A percentile compares a stretch with the other conserved stretches of the same genome.
phyloP scores from a whole-genome alignment of 2,888 invertebrate genomes.

The Cephus pygmeus region DNA sequence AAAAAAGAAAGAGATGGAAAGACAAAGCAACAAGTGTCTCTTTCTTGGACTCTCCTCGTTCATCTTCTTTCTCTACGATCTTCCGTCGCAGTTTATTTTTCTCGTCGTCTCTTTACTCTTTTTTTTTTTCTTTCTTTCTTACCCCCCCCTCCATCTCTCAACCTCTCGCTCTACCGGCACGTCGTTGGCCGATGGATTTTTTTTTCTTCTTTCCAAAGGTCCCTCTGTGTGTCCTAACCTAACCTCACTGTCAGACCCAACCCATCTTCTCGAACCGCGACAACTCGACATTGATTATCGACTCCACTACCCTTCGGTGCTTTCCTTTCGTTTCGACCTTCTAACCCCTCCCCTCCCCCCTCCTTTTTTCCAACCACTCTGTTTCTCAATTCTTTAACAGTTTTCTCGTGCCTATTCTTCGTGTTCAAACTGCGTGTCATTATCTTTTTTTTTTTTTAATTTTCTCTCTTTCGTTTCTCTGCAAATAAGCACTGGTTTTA shows the following conservation, averaged over 20 bases:
- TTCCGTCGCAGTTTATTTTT: constrained; percentile 4
- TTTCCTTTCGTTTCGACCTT: constrained; percentile 3
- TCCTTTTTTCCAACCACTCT: background rate
- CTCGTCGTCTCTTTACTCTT: constrained; percentile 13
- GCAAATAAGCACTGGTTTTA: too few species aligned
- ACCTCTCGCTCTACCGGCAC: constrained; percentile 6
- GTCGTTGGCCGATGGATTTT: too few species aligned
- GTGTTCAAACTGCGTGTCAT: constrained; percentile 25
- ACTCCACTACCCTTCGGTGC: constrained; percentile 4
- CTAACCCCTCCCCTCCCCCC: background rate
- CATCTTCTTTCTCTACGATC: too few species aligned
- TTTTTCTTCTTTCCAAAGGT: too few species aligned
- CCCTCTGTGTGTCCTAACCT: too few species aligned
- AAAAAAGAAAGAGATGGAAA: too few species aligned
- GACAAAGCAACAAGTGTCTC: too few species aligned
- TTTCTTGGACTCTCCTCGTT: constrained; percentile 9
- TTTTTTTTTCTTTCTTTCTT: constrained; percentile 18
- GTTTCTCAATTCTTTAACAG: constrained; percentile 18
- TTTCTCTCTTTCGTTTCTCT: too few species aligned
- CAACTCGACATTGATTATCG: too few species aligned
- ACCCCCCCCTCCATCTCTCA: constrained; percentile 14
- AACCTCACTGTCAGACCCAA: too few species aligned
- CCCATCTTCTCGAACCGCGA: too few species aligned
- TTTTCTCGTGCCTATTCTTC: constrained; percentile 27
- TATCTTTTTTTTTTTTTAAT: constrained; percentile 16